Percentiles rank a stretch among this genome's conserved stretches.
Evolutionary conservation across 2,797 vertebrate genomes (phyloP).

Genomic region (Petrocephalus schoutedeni): DNA sequence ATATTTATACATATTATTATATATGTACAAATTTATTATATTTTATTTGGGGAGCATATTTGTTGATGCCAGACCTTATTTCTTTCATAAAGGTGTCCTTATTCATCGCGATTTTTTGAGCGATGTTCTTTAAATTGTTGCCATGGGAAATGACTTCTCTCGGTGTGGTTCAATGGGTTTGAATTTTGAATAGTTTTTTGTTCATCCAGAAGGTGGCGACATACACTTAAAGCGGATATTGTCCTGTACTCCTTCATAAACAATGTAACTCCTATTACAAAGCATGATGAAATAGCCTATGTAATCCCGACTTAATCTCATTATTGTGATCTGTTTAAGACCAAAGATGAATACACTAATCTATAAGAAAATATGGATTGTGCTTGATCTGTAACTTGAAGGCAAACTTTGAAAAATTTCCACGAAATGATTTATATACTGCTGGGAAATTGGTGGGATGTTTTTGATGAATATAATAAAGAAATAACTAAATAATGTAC

Average conservation of each 20-base stretch:
- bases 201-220: constrained; percentile 21
- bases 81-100: not conserved
- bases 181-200: not conserved
- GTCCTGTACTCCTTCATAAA: not conserved
- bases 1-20: not conserved
- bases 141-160: not conserved
- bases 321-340: not conserved
- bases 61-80: not conserved
- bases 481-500: not conserved
- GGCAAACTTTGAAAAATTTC: not conserved
- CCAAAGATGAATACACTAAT: not conserved
- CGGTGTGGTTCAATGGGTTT: not conserved
- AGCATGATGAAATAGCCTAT: not conserved
- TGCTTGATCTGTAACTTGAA: constrained; percentile 5
- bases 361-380: not conserved
- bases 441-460: not conserved
- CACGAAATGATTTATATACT: not conserved
- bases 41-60: not conserved
- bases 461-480: not conserved
- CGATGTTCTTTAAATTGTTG: not conserved
- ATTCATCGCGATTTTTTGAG: not conserved
- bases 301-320: not conserved
- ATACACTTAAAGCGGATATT: not conserved
- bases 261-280: not conserved
- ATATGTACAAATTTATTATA: no score